Evolutionary conservation across 2,113 vertebrate species (phyloP).

Genomic region (Capra hircus): DNA sequence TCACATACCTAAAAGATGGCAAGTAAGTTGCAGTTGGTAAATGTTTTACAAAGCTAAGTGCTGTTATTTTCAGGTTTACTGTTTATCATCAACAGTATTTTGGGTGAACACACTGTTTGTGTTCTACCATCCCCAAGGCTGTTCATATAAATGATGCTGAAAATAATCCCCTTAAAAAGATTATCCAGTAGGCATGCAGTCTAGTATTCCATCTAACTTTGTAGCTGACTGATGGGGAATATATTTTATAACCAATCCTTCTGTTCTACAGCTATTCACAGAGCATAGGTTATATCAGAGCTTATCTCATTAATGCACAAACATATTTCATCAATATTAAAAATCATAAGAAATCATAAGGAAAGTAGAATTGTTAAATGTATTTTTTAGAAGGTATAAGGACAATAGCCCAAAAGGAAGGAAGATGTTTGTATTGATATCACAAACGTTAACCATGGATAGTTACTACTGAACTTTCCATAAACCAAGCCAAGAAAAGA

Average conservation of each 20-base stretch:
- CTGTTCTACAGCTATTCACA: not conserved
- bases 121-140: accelerated
- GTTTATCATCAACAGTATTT: not conserved
- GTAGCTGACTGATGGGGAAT: not conserved
- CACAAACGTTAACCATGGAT: not conserved
- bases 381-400: not conserved
- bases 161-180: not conserved
- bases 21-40: not conserved
- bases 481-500: not conserved
- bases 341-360: not conserved
- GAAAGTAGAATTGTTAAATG: not conserved
- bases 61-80: not conserved
- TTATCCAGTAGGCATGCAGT: not conserved
- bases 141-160: not conserved
- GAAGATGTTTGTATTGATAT: not conserved
- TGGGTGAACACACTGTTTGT: not conserved
- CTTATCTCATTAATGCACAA: not conserved
- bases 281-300: not conserved
- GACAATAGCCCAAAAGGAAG: not conserved
- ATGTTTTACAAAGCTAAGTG: too few species aligned
- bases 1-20: not conserved
- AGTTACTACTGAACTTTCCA: not conserved
- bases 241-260: not conserved
- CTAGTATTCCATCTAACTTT: not conserved
- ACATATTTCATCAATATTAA: not conserved